Evolutionary conservation across 2,113 vertebrate species (phyloP).

Genomic region (Sminthopsis crassicaudata): DNA sequence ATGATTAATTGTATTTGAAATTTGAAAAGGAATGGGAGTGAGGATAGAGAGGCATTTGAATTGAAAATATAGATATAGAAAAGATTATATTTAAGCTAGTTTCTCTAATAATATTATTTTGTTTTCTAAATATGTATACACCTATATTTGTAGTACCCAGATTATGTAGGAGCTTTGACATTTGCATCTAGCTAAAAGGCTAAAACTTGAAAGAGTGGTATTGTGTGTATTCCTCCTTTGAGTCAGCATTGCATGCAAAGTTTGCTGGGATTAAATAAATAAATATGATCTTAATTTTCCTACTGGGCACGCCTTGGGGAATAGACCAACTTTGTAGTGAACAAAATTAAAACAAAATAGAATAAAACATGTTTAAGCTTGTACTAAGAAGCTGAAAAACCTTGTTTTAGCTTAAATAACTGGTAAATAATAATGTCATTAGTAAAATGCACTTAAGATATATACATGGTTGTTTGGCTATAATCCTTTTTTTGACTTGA

Average conservation of each 20-base stretch:
- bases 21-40: neutral
- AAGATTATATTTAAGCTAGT: neutral
- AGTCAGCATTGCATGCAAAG: neutral
- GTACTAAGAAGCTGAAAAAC: neutral
- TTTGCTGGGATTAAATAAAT: neutral
- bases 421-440: neutral
- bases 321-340: neutral
- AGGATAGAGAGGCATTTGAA: neutral
- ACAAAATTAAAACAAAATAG: neutral
- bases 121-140: neutral
- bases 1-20: neutral
- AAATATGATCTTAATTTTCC: neutral
- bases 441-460: neutral
- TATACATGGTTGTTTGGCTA: neutral
- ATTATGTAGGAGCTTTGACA: neutral
- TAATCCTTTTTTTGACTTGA: neutral
- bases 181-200: neutral
- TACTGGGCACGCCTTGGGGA: neutral
- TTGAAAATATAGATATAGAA: neutral
- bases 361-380: neutral
- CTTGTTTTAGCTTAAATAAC: neutral
- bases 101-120: neutral
- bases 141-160: neutral
- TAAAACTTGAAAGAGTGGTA: neutral
- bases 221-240: neutral